Conservation (phyloP, 2,113 vertebrate genomes). For the Rhea pennata region DNA sequence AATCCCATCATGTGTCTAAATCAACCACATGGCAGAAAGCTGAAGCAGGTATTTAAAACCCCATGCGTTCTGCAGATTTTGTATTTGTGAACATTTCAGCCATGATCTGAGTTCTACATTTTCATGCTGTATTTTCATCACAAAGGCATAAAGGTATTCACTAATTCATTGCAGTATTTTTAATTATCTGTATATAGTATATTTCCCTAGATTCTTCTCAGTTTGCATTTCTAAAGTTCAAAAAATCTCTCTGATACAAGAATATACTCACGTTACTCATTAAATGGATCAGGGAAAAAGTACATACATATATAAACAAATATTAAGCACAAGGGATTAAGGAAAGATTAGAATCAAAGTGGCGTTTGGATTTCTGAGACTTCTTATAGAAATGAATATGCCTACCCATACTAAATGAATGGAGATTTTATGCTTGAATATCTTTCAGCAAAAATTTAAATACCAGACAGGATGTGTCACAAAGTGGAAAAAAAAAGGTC, state of each 20-base stretch:
- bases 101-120: neutral
- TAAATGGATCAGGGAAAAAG: neutral
- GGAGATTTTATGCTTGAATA: constrained; percentile 40
- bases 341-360: neutral
- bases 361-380: neutral
- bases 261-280: neutral
- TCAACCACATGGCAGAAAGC: neutral
- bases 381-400: neutral
- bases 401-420: constrained; percentile 12
- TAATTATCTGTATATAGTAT: neutral
- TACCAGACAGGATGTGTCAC: neutral
- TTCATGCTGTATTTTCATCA: constrained; percentile 38
- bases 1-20: neutral
- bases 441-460: constrained; percentile 27
- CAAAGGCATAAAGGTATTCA: neutral
- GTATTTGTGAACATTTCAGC: constrained; percentile 49
- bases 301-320: neutral
- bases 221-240: constrained; percentile 39
- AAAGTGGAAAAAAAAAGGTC: neutral
- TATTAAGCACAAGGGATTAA: neutral
- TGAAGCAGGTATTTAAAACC: constrained; percentile 33
- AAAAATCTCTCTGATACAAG: neutral
- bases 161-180: neutral
- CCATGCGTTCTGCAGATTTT: neutral
- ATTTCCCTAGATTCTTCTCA: constrained; percentile 49